Evolutionary conservation across 1,140 invertebrate genomes (phyloP), one percentile per base, ranked within the genome.

Genomic region (Ostrea edulis): DNA sequence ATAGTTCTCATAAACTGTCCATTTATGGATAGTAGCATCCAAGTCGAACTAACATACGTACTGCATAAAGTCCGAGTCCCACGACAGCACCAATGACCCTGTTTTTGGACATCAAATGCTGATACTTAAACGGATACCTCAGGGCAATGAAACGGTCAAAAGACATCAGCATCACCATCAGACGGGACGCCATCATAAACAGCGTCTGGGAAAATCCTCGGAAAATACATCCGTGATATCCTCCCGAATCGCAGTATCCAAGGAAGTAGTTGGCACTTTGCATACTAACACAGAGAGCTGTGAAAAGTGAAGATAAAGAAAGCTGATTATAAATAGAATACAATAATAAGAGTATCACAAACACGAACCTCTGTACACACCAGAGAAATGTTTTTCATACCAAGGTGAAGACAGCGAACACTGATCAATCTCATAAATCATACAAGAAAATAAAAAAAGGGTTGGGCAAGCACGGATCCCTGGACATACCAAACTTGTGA

Each of bases 111-210:
- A 77, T 77, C 68, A 77, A 35, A 14, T 25, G 22, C 22, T 25
- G 22, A 12, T 77, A 77, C 29, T 29, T 77, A 25, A 77, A 77
- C 68, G 68, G 68, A 77, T 77, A 77, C 25, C 68, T 77, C 68
- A 77, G 25, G 9, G 68, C 68, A 77, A 77, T 35, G 29, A 77
- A 77, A 25, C 68, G 68, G 2, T 77, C 68, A 77, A 77, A 22
- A 29, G 68, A 25, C 68, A 77, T 77, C 11, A 77, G 29, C 29
- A 77, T 25, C 29, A 77, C 68, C 68, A 77, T 77, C 14, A 77
- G 8, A 77, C 68, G 68, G 25, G 68, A 77, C 5, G 68, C 68
- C 68, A 77, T 77, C 68, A 77, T 77, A 29, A 77, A 77, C 0
- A 77, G 8, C 25, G 68, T 77, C 68, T 77, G 68, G 22, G 68